A percentile compares a stretch with the other conserved stretches of the same genome.
Conservation (phyloP, 2,797 vertebrate genomes). For the Harpagifer antarcticus region DNA sequence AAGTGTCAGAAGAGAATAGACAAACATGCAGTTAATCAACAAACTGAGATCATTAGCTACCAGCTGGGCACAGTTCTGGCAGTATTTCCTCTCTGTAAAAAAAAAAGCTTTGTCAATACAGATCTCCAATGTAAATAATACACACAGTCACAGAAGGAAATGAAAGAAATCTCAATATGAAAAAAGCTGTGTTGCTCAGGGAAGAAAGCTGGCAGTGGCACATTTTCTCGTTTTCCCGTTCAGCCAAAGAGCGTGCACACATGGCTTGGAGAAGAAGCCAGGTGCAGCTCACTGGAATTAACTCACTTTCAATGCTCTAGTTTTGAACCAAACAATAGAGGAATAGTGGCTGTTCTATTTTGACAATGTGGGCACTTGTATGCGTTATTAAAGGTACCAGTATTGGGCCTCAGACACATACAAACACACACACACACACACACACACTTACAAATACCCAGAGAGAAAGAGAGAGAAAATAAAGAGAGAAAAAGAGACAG, state of each 20-base stretch:
- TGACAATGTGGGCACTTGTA: slow-evolving; percentile 68
- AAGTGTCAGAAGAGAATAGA: slow-evolving; percentile 72
- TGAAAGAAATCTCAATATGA: slow-evolving; percentile 51
- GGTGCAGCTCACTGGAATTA: slow-evolving; percentile 78
- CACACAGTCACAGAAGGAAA: slow-evolving; percentile 63
- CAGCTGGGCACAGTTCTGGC: slow-evolving; percentile 74
- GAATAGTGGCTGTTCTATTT: slow-evolving; percentile 74
- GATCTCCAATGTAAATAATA: slow-evolving; percentile 68
- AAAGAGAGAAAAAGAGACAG: slow-evolving; percentile 3
- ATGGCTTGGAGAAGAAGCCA: slow-evolving; percentile 74
- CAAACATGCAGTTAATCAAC: slow-evolving; percentile 76
- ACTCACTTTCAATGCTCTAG: slow-evolving; percentile 77
- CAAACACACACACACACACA: neutral
- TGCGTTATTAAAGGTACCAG: slow-evolving; percentile 52
- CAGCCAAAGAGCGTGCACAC: slow-evolving; percentile 65
- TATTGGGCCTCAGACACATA: slow-evolving; percentile 32
- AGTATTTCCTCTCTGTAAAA: slow-evolving; percentile 54
- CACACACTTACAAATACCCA: slow-evolving; percentile 2
- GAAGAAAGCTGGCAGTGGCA: slow-evolving; percentile 60
- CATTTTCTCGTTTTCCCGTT: slow-evolving; percentile 54
- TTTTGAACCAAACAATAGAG: slow-evolving; percentile 78
- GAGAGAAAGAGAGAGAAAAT: slow-evolving; percentile 20
- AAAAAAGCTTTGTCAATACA: slow-evolving; percentile 62
- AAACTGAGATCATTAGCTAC: slow-evolving; percentile 77
- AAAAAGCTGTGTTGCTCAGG: slow-evolving; percentile 48